phyloP scores from a whole-genome alignment of 2,113 vertebrate genomes.

The Murina feae region DNA sequence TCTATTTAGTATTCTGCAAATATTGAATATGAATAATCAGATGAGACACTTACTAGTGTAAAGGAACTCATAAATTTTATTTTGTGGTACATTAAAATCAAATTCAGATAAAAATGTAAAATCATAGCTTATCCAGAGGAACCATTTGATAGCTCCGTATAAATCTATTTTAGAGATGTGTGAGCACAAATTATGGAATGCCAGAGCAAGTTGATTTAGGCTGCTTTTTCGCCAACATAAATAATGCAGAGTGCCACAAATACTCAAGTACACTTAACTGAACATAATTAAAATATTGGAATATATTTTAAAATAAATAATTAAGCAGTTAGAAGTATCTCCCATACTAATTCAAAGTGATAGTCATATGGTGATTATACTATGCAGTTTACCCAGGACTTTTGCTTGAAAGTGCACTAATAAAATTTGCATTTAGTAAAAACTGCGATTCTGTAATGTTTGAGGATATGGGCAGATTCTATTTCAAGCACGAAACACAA shows the following conservation, averaged over 20 bases:
- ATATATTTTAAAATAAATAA: constrained; percentile 80
- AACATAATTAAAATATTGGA: constrained; percentile 79
- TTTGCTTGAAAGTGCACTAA: constrained; percentile 67
- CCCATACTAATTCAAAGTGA: constrained; percentile 75
- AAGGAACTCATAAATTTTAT: constrained; percentile 74
- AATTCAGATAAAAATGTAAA: constrained; percentile 77
- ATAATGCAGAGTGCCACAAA: constrained; percentile 76
- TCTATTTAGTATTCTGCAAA: constrained; percentile 69
- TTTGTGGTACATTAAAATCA: constrained; percentile 74
- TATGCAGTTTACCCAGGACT: constrained; percentile 66
- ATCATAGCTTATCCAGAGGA: constrained; percentile 71
- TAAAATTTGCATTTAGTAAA: constrained; percentile 79
- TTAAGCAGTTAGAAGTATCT: constrained; percentile 76
- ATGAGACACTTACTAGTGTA: constrained; percentile 58
- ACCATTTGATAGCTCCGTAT: constrained; percentile 73
- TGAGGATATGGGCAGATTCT: constrained; percentile 55
- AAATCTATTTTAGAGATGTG: constrained; percentile 75
- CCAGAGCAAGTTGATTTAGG: constrained; percentile 73
- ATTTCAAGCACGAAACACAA: constrained; percentile 58
- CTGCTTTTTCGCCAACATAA: constrained; percentile 74
- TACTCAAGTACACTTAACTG: constrained; percentile 77
- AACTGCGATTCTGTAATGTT: constrained; percentile 66
- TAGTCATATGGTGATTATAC: constrained; percentile 72
- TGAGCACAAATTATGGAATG: constrained; percentile 73
- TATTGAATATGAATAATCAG: constrained; percentile 71